These are phyloP conservation scores for Lytechinus variegatus DNA, from an alignment of 35 echinoderm and acorn worm species.

Conservation along the genomic window DNA sequence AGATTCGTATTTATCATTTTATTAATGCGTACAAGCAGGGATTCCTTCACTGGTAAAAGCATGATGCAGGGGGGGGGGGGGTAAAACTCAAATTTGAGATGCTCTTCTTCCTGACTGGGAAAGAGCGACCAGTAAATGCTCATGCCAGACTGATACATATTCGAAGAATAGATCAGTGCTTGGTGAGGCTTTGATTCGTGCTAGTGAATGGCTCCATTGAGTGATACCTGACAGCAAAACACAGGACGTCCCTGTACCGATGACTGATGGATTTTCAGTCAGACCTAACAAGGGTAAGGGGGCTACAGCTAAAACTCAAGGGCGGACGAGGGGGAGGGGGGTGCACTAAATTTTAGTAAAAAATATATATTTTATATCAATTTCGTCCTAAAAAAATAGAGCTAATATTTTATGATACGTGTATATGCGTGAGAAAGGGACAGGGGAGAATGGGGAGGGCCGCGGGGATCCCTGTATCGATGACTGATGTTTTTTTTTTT, in stretches of 20 bases:
- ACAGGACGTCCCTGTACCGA: neutral
- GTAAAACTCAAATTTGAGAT: neutral
- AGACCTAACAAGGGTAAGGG: neutral
- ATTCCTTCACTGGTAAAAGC: no score
- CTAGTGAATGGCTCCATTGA: constrained; percentile 1
- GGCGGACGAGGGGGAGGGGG: neutral
- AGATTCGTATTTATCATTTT: no score
- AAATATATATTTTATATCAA: no score
- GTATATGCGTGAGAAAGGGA: no score
- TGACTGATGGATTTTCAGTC: constrained; percentile 6
- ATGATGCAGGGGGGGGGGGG: neutral
- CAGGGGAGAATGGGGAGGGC: no score
- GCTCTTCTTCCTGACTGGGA: neutral
- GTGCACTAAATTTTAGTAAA: neutral
- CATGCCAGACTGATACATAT: neutral
- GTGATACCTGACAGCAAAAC: neutral
- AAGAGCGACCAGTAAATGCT: neutral
- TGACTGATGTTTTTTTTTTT: no score
- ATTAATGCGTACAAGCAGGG: no score
- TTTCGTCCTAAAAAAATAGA: neutral
- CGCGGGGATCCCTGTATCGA: no score
- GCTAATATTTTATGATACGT: no score
- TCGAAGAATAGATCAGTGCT: constrained; percentile 1
- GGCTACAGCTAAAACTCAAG: neutral
- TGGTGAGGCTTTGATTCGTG: neutral